These are phyloP conservation scores for Malurus leucopterus DNA, from an alignment of 2,797 vertebrate genomes.

Conservation along the genomic window DNA sequence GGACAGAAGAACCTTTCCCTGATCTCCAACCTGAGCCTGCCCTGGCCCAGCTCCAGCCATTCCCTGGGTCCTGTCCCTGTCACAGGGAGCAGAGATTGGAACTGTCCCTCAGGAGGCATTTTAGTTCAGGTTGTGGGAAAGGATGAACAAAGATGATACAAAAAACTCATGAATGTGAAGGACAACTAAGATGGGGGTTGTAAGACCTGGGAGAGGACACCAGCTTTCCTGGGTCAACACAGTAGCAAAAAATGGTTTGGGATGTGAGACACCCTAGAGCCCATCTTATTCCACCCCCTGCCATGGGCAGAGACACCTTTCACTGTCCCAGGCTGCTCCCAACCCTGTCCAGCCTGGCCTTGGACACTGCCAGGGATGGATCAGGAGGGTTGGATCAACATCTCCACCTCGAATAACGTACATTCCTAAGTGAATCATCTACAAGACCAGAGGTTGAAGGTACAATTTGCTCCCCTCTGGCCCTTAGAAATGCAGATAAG, in stretches of 20 bases:
- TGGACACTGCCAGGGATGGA: not conserved
- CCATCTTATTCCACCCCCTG: fast-evolving
- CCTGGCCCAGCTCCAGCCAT: fast-evolving
- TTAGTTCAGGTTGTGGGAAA: not conserved
- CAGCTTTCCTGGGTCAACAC: not conserved
- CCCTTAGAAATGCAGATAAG: not conserved
- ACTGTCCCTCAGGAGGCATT: not conserved
- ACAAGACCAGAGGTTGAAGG: not conserved
- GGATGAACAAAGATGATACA: not conserved
- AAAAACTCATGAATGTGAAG: not conserved
- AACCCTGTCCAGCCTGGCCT: fast-evolving
- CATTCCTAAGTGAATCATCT: not conserved
- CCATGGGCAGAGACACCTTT: not conserved
- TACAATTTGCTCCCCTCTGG: not conserved
- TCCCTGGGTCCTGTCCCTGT: too few species aligned
- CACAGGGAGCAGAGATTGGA: not conserved
- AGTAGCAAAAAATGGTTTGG: not conserved
- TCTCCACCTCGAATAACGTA: fast-evolving
- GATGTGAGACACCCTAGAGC: not conserved
- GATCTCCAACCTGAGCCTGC: fast-evolving
- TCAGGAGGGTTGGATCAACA: not conserved
- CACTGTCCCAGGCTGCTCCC: not conserved
- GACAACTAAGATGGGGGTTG: not conserved
- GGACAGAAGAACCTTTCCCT: fast-evolving
- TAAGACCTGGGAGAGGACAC: not conserved